Base-by-base conservation (phyloP, 2,113 vertebrate species). In the Pleuronectes platessa region DNA sequence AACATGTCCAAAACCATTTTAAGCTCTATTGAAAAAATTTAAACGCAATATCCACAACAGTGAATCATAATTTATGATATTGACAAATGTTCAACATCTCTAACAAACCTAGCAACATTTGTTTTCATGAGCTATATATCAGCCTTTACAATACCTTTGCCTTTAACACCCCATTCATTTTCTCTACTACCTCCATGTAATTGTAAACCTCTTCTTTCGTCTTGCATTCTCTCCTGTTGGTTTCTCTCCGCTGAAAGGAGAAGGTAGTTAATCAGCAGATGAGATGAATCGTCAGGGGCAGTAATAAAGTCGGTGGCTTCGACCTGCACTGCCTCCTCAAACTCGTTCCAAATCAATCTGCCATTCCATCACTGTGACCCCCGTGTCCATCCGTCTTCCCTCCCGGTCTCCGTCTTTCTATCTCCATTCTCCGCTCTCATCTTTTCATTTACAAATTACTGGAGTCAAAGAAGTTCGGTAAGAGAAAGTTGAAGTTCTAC, bases 301-400 rank as follows among this genome's bases (percentile, higher is more conserved):
- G 86, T 90, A 90, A 92, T 89, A 92, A 90, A 88, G 92, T 90
- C 89, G 87, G 91, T 81, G 90, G 68, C 86, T 86, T 88, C 94
- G 91, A 92, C 90, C 89, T 81, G 75, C 79, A 80, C 91, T 82
- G 79, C 78, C 89, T 85, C 74, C 80, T 87, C 78, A 78, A 83
- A 91, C 92, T 92, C 89, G 81, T 87, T 91, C 89, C 85, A 88
- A 90, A 93, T 94, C 93, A 92, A 93, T 94, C 89, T 89, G 71
- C 71, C 77, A 81, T 86, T 86, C 88, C 90, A 92, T 93, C 91
- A 88, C 80, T 67, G 76, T 81, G 80, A 81, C 87, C 84, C 78
- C 70, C 51, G 83, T 76, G 85, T 84, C 84, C 84, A 82, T 82
- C 74, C 67, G 45, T 90, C 82, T 82, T 77, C 68, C 54, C 79